Base-by-base conservation (phyloP, 2,797 vertebrate species). In the Thunnus albacares region DNA sequence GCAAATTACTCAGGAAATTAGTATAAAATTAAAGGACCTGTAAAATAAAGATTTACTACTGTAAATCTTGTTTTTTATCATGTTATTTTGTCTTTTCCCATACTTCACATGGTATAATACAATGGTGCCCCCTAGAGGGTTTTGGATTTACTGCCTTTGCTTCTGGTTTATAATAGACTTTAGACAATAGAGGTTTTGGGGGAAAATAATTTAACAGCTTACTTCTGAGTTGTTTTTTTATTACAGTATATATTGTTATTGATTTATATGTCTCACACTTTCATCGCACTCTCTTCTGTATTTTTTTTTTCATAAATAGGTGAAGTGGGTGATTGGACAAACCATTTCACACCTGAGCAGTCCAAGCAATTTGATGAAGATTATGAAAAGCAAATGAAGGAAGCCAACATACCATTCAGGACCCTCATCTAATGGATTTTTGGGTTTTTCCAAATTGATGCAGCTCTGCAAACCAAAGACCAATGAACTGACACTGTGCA, bases 251-350 rank as follows among this genome's bases (percentile, higher is more conserved):
- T 35, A 61, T 14, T 18, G 13, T 22, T n/a, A 26, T 51, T 47
- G 6, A 71, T 75, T 41, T 26, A 33, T 30, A 41, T n/a, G 52
- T 49, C 26, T 79, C 28, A 79, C 14, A 18, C 6, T n/a, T 28
- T 24, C 15, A 28, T 35, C 75, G 7, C 62, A 5, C 58, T 57
- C 2, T 61, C 35, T 49, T 53, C 5, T 70, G 55, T 17, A 35
- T 83, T 80, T 60, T 33, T 30, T 73, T 10, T 30, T 71, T 10
- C 35, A 38, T 61, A 45, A 62, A 68, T 86, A 97, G 96, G 96
- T 59, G 94, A 95, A 90, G 96, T 96, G 0, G 96, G 96, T n/a
- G 96, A 97, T 58, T 97, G 96, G 96, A 92, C 60, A 71, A 97
- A 96, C 82, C 90, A 96, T 59, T 97, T 97, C 81, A 95, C 94